Evolutionary conservation across 2,797 vertebrate species (phyloP), one percentile per base, ranked within the genome.

Genomic region (Enteromius treurensis): DNA sequence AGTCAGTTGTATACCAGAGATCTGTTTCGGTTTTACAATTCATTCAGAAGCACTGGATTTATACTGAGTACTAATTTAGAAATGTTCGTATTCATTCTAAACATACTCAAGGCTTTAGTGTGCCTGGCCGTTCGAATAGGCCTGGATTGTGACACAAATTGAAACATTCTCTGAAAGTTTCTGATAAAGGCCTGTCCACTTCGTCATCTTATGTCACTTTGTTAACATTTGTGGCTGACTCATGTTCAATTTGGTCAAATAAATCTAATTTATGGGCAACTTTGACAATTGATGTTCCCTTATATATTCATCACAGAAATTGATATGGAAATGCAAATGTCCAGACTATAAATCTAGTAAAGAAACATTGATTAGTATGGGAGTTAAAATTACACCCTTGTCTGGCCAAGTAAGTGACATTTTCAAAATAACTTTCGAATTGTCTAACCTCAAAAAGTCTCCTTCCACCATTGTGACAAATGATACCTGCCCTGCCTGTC

Each of bases 401-500:
- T 37, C 71, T 74, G 40, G 82, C 69, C 62, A 79, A 45, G 55
- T 21, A 80, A 82, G 55, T 83, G 67, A 75, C 45, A 79, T 34
- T 84, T 84, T 78, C 42, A 83, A 55, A 84, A 85, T 75, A 82
- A 75, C 79, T 77, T 88, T 69, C 89, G 85, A 84, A 86, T 88
- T 87, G 74, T 86, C 87, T 87, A 78, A 85, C 79, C 80, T 88
- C 82, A 86, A 82, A 89, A 84, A 86, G 73, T 87, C 80, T 49
- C 49, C 47, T 79, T 77, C 71, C 34, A 89, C 86, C 88, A 77
- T 76, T 69, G 88, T 90, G 91, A 94, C 84, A 90, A 92, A 93
- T 91, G 87, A 92, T 89, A 87, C 89, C 88, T 89, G 88, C 88
- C 88, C 85, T 83, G 68, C 83, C 90, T 92, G 91, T 92, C 92